These are phyloP conservation scores for Dromiciops gliroides DNA, from an alignment of 2,113 vertebrate species.

Conservation along the genomic window DNA sequence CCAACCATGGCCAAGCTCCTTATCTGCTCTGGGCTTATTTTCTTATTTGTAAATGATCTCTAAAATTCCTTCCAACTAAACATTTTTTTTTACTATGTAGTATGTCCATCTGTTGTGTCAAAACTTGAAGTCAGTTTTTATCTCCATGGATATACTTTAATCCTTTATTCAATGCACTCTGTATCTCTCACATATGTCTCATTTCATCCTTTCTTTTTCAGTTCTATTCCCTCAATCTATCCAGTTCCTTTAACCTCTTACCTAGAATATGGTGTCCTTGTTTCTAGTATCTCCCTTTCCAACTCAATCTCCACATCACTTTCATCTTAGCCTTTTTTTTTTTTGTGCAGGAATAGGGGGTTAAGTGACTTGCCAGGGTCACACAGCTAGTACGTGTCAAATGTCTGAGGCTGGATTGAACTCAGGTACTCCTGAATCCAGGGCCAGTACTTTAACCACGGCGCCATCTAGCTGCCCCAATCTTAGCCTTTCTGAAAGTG, in stretches of 20 bases:
- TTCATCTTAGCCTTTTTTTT: not conserved
- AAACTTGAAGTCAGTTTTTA: not conserved
- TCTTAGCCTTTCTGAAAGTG: not conserved
- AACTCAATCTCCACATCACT: not conserved
- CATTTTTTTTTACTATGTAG: not conserved
- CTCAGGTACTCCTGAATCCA: too few species aligned
- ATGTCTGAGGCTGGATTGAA: too few species aligned
- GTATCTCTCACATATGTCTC: conserved; percentile 1
- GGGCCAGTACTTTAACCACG: too few species aligned
- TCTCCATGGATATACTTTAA: not conserved
- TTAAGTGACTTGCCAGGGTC: too few species aligned
- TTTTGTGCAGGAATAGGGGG: too few species aligned
- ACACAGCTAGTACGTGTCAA: too few species aligned
- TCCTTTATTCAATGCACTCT: not conserved
- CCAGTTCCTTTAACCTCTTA: conserved; percentile 15
- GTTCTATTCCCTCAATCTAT: not conserved
- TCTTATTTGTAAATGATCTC: not conserved
- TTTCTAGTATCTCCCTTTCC: not conserved
- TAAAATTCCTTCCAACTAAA: conserved; percentile 7
- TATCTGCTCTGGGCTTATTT: not conserved
- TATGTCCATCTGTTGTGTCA: not conserved
- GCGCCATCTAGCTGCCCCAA: too few species aligned
- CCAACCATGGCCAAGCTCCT: not conserved
- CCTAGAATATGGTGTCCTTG: not conserved
- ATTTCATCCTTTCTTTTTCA: conserved; percentile 30